Base-by-base conservation (phyloP, 2,888 invertebrate species). In the Drosophila austrosaltans region DNA sequence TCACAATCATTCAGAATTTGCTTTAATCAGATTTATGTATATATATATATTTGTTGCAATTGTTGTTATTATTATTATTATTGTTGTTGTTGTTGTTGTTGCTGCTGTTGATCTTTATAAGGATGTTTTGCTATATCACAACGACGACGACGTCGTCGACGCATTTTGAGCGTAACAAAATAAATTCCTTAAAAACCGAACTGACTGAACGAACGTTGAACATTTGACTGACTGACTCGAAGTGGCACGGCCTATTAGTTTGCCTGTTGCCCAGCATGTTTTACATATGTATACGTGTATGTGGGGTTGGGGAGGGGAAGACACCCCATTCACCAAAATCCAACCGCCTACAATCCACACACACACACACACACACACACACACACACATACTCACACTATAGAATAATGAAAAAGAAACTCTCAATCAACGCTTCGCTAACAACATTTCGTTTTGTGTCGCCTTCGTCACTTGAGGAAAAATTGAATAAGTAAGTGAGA, bases 361-460 rank as follows among this genome's bases (percentile, higher is more conserved):
- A 57, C 36, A 36, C 68, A 63, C 64, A 63, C 70, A 39, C 48
- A 40, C 25, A 58, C 36, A 54, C 60, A 10, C 40, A 59, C 57
- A 63, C 64, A 63, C 70, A 39, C 48, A 40, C 25, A 58, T 40
- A 54, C 60, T n/a, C 40, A 59, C 57, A 61, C 63, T 72, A 28
- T 75, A 63, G 44, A 66, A 70, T 78, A 79, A 86, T 86, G 81
- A 83, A 88, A 80, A 76, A 70, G 79, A 85, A 79, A 81, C 89
- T 81, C 85, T 88, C 85, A 85, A 85, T 85, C 88, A 85, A 85
- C 80, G 83, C 87, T 72, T 69, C 69, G 81, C 81, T 74, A 82
- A 74, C 73, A 69, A 81, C 48, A 25, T 77, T 77, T 77, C 75
- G 57, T 57, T 57, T 39, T 48, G 48, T 48, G 75, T 76, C 79